A percentile compares a stretch with the other conserved stretches of the same genome.
phyloP scores from a whole-genome alignment of 2,888 invertebrate species.

The Ophion costatus region DNA sequence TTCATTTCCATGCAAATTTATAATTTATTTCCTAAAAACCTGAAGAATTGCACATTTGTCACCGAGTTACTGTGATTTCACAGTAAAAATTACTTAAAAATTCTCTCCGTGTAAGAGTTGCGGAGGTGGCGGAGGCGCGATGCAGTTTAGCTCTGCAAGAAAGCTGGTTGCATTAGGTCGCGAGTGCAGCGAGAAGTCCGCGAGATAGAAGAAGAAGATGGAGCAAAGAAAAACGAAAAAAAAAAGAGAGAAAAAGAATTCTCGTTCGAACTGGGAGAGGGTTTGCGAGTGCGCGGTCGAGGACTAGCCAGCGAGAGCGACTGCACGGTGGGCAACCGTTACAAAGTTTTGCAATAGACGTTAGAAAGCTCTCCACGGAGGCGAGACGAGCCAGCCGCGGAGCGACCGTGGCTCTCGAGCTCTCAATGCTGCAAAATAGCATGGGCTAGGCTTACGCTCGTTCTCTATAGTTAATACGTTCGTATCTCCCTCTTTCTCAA shows the following conservation, averaged over 20 bases:
- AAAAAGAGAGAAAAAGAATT: conserved; percentile 25
- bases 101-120: no score
- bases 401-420: conserved; percentile 52
- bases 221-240: conserved; percentile 19
- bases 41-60: no score
- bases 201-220: neutral
- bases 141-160: conserved; percentile 8
- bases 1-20: no score
- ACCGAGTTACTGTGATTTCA: no score
- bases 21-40: no score
- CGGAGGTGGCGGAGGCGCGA: conserved; percentile 60
- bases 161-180: conserved; percentile 19
- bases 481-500: conserved; percentile 22
- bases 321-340: conserved; percentile 48
- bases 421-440: conserved; percentile 59
- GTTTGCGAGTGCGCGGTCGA: conserved; percentile 53
- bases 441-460: conserved; percentile 47
- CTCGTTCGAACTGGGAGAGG: conserved; percentile 4
- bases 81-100: no score
- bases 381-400: conserved; percentile 41
- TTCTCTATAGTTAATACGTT: conserved; percentile 22
- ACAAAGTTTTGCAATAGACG: conserved; percentile 63
- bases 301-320: conserved; percentile 28
- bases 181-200: conserved; percentile 12
- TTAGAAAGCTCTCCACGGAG: conserved; percentile 62